A percentile compares a stretch with the other conserved stretches of the same genome.
Evolutionary conservation across 2,797 vertebrate species (phyloP).

Genomic region (Oophaga sylvatica): DNA sequence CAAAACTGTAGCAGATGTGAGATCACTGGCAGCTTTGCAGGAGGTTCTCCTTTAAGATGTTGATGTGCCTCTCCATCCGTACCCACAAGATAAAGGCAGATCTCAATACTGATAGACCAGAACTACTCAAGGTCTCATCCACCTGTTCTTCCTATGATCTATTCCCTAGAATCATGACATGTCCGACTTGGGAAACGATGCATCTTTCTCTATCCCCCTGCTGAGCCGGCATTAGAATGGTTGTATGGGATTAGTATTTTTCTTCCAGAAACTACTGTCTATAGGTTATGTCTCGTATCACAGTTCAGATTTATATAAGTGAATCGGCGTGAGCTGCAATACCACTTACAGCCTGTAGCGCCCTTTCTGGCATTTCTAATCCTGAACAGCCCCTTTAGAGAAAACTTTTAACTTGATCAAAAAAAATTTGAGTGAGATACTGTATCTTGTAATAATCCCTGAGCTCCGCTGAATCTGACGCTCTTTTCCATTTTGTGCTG

Average conservation of each 20-base stretch:
- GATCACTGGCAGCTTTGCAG: not conserved
- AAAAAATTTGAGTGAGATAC: too few species aligned
- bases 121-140: conserved; percentile 13
- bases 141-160: conserved; percentile 7
- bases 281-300: not conserved
- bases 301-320: not conserved
- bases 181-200: not conserved
- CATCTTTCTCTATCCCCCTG: not conserved
- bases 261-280: not conserved
- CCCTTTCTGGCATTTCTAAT: not conserved
- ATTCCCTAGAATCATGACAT: not conserved
- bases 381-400: not conserved
- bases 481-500: too few species aligned
- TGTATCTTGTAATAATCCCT: too few species aligned
- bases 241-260: not conserved
- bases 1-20: conserved; percentile 46
- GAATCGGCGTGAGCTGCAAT: not conserved
- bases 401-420: too few species aligned
- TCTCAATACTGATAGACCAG: not conserved
- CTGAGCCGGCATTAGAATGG: not conserved
- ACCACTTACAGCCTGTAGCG: not conserved
- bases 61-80: not conserved
- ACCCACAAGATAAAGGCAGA: not conserved
- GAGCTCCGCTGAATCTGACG: too few species aligned
- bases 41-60: conserved; percentile 6